Base-by-base conservation (phyloP, 2,888 invertebrate species). In the Hydrotaea cyrtoneurina region DNA sequence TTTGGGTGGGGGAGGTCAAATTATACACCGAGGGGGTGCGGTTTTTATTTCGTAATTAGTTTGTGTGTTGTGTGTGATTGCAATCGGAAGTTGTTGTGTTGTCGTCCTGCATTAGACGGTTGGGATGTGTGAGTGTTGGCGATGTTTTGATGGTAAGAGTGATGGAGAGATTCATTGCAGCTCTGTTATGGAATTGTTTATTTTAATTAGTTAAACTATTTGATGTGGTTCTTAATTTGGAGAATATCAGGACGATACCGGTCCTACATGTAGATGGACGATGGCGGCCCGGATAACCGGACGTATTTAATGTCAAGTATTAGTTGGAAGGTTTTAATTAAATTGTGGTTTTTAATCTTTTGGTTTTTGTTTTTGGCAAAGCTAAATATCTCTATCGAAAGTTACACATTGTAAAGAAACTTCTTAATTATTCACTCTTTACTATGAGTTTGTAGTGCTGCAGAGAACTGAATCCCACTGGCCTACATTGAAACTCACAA, bases 1-100 rank as follows among this genome's bases (percentile, higher is more conserved):
- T 59, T 59, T 23, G 10, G 66, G 13, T 50, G 3, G 55, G 19
- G 0, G 53, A n/a, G n/a, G 23, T 31, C 2, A 31, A 31, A 31
- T 2, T 17, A 15, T n/a, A 15, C 21, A 66, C 39, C 59, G 57
- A 59, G 73, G 77, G 81, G 76, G 66, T 85, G 78, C 26, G 81
- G 81, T 85, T 81, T 46, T 75, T 73, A 79, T 73, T 79, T 73
- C 73, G 76, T 85, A 85, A 85, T 85, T 85, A 85, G 84, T 85
- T 82, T 85, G 79, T 81, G 31, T 31, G 31, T 31, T 31, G 31
- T 31, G 31, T 31, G 73, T 82, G 84, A 66, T 72, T 71, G 31
- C 78, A 76, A 81, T 78, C 21, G 59, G 59, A 73, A 73, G 59
- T 81, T 79, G 21, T 0, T 76, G 36, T 78, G 36, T 36, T 36